Base-by-base conservation (phyloP, 2,888 invertebrate genomes). In the Alitta virens region DNA sequence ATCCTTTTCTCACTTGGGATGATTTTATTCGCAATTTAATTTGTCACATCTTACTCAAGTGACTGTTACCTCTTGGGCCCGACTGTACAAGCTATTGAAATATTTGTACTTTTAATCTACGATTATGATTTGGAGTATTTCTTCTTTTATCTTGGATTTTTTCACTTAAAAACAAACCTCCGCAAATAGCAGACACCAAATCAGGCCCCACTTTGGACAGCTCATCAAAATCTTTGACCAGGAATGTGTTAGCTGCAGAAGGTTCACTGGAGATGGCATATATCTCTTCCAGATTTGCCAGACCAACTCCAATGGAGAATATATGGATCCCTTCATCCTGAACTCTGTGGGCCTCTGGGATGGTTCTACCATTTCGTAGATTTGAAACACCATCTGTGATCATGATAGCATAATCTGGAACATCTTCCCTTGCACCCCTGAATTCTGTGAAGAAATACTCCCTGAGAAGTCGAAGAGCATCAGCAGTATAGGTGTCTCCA, bases 401-500 rank as follows among this genome's bases (percentile, higher is more conserved):
- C 43, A 63, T 38, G 24, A 63, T 50, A 12, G 50, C 58, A 33
- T 54, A 54, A 50, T 63, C 58, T 38, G 33, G 58, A 14, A 54
- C 55, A 16, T 57, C 49, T 16, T 38, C 23, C 46, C 63, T 21
- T 50, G 58, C 63, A 1, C 63, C 63, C 51, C 38, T 26, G 26
- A 7, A 3, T 18, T 1, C 14, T 2, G 55, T 40, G 55, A 59
- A 63, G 26, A 43, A 23, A 40, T 53, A 46, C 18, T 65, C 55
- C 27, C 66, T 56, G 21, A 66, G 27, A 1, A 63, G 57, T 46
- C 71, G 67, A 24, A 77, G 63, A n/a, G 74, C 77, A 14, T 69
- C 65, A 54, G 74, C 72, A 7, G 75, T 76, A 63, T 74, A 69
- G 1, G 77, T 77, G 55, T 71, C 70, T n/a, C 75, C 75, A 56